Percentiles rank a stretch among this genome's conserved stretches.
Evolutionary conservation across 2,888 invertebrate species (phyloP).

Genomic region (Dione juno): DNA sequence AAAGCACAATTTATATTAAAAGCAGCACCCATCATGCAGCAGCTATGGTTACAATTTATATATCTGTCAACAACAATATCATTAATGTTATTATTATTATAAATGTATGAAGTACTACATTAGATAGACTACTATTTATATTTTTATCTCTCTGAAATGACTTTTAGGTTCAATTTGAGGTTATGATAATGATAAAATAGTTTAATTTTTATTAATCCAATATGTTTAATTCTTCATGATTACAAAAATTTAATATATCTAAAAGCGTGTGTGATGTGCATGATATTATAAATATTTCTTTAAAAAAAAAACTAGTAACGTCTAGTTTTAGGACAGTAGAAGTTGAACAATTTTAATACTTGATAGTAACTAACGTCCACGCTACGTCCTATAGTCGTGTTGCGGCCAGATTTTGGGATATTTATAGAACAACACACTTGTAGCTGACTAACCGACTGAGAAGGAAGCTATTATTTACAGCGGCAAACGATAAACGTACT

Average conservation of each 20-base stretch:
- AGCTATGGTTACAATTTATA: background rate
- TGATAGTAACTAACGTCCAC: slow-evolving; percentile 33
- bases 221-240: background rate
- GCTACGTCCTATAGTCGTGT: slow-evolving; percentile 48
- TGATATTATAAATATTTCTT: background rate
- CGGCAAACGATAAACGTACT: slow-evolving; percentile 53
- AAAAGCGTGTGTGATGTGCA: slow-evolving; percentile 10
- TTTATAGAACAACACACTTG: slow-evolving; percentile 72
- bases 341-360: slow-evolving; percentile 20
- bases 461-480: slow-evolving; percentile 56
- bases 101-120: background rate
- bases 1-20: slow-evolving; percentile 4
- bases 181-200: slow-evolving; percentile 2
- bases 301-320: background rate
- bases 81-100: slow-evolving; percentile 1
- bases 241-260: background rate
- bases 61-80: slow-evolving; percentile 8
- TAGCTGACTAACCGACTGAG: slow-evolving; percentile 60
- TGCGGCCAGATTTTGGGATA: slow-evolving; percentile 65
- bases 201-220: background rate
- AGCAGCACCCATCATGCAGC: slow-evolving; percentile 1
- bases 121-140: slow-evolving; percentile 7
- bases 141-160: background rate
- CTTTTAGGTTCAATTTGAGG: background rate
- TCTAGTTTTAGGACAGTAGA: background rate